phyloP scores from a whole-genome alignment of 2,888 invertebrate species.

The Podabrus alpinus region DNA sequence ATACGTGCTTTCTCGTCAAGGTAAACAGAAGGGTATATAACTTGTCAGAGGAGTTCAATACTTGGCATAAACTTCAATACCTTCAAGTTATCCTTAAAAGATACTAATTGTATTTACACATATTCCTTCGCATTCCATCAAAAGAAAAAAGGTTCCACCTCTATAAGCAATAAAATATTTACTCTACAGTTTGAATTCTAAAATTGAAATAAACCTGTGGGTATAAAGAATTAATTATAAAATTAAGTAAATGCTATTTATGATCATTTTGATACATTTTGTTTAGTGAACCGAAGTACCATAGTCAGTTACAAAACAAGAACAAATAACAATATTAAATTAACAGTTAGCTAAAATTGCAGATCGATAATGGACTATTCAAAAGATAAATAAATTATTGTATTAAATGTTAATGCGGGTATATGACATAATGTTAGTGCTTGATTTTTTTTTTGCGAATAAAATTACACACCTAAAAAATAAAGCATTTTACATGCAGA shows the following conservation, averaged over 20 bases:
- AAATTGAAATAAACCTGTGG: neutral
- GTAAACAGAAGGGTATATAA: constrained; percentile 21
- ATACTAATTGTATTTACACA: constrained; percentile 10
- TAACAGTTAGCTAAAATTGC: neutral
- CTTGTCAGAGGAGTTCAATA: constrained; percentile 13
- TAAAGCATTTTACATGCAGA: neutral
- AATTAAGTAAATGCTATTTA: too few relatives aligned
- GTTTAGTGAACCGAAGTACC: too few relatives aligned
- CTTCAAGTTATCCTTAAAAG: constrained; percentile 7
- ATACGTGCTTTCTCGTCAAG: constrained; percentile 21
- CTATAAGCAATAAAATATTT: neutral
- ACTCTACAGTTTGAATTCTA: neutral
- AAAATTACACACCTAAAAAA: neutral
- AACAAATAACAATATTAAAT: neutral
- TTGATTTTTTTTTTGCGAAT: neutral
- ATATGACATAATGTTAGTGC: too few relatives aligned
- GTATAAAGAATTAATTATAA: neutral
- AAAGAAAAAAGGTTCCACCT: neutral
- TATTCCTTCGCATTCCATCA: neutral
- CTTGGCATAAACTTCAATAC: constrained; percentile 7
- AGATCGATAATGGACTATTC: neutral
- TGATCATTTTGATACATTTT: neutral
- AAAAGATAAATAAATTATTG: neutral
- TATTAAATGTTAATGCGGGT: neutral
- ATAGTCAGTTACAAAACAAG: too few relatives aligned